A percentile compares a stretch with the other conserved stretches of the same genome.
phyloP scores from a whole-genome alignment of 2,113 vertebrate genomes.

The Sceloporus tristichus region DNA sequence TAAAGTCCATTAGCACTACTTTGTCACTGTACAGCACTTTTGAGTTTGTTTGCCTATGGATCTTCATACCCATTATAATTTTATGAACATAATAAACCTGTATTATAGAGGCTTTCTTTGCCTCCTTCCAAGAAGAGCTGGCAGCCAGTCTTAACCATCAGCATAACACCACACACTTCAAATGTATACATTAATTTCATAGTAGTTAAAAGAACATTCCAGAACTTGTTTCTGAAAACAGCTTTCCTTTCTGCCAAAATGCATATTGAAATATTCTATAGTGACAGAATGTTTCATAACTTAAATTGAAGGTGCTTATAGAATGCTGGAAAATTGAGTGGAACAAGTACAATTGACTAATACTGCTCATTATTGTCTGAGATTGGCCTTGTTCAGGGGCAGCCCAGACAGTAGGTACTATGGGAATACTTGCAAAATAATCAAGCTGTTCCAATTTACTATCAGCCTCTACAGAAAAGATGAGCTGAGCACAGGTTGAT shows the following conservation, averaged over 20 bases:
- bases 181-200: constrained; percentile 25
- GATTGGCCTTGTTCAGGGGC: neutral
- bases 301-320: neutral
- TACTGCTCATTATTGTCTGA: neutral
- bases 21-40: constrained; percentile 46
- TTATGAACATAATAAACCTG: constrained; percentile 41
- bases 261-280: neutral
- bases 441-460: no score
- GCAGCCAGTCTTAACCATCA: neutral
- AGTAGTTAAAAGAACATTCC: constrained; percentile 23
- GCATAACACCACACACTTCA: constrained; percentile 28
- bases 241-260: constrained; percentile 42
- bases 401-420: neutral
- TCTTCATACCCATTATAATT: constrained; percentile 43
- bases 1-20: constrained; percentile 29
- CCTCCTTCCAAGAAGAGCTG: constrained; percentile 27
- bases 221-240: constrained; percentile 4
- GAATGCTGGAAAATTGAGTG: neutral
- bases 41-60: constrained; percentile 30
- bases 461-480: no score
- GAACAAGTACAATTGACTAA: neutral
- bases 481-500: no score
- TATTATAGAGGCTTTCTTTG: constrained; percentile 2
- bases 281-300: neutral
- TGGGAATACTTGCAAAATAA: no score